These are phyloP conservation scores for Orgyia antiqua DNA, from an alignment of 2,888 invertebrate genomes.

Conservation along the genomic window DNA sequence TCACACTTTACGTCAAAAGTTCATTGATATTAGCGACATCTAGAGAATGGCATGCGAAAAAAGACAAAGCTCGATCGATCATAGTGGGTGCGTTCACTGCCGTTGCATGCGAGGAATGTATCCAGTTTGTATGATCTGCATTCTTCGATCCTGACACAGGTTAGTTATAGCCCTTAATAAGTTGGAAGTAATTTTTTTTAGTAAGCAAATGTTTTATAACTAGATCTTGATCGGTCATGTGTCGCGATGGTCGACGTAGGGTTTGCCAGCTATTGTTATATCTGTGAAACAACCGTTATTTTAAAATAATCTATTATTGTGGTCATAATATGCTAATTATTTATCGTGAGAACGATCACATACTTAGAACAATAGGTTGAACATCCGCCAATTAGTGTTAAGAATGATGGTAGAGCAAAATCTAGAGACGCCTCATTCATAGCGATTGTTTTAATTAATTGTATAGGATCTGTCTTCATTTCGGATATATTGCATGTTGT, in stretches of 20 bases:
- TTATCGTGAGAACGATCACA: conserved; percentile 12
- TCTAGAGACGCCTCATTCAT: conserved; percentile 47
- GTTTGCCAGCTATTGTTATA: background rate
- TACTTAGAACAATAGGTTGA: conserved; percentile 37
- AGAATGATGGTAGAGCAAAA: conserved; percentile 51
- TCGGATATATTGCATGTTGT: conserved; percentile 41
- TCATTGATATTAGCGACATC: conserved; percentile 61
- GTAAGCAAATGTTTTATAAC: conserved; percentile 50
- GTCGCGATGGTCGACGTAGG: conserved; percentile 27
- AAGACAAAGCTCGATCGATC: conserved; percentile 60
- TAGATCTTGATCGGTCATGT: conserved; percentile 46
- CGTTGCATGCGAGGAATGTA: conserved; percentile 40
- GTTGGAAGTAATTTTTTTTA: conserved; percentile 42
- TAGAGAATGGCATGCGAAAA: conserved; percentile 52
- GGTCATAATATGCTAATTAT: no score
- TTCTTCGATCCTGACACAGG: conserved; percentile 22
- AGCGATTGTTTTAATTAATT: conserved; percentile 43
- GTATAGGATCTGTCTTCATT: conserved; percentile 44
- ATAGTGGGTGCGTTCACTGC: conserved; percentile 45
- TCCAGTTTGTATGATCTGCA: conserved; percentile 32
- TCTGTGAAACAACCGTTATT: conserved; percentile 18
- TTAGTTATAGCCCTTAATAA: conserved; percentile 33
- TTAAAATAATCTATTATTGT: conserved; percentile 13
- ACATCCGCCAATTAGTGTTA: conserved; percentile 43
- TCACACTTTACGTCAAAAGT: conserved; percentile 69